Percentiles rank a stretch among this genome's conserved stretches.
phyloP scores from a whole-genome alignment of 2,888 invertebrate species.

The Drosophila barbarae region DNA sequence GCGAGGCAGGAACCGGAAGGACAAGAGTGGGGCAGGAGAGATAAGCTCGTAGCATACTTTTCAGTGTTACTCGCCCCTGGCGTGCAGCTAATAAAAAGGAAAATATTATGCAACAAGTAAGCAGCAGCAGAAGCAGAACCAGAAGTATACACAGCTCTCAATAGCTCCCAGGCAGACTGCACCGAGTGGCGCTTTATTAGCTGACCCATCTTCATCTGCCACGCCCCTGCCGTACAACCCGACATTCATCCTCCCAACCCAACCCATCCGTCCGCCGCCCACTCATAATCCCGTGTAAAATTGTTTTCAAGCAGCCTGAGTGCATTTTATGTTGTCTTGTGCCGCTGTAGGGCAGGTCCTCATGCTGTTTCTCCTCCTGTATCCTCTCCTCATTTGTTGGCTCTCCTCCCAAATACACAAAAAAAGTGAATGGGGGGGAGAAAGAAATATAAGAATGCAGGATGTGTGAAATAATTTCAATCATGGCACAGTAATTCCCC shows the following conservation, averaged over 20 bases:
- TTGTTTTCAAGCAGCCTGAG: conserved; percentile 62
- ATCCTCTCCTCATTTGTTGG: conserved; percentile 39
- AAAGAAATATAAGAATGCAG: conserved; percentile 11
- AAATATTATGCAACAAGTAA: conserved; percentile 73
- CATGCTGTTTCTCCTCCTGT: conserved; percentile 7
- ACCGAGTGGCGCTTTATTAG: conserved; percentile 66
- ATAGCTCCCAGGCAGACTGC: conserved; percentile 45
- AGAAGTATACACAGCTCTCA: conserved; percentile 34
- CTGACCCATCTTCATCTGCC: conserved; percentile 43
- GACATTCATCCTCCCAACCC: background rate
- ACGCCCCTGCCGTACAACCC: background rate
- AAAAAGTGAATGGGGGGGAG: conserved; percentile 7
- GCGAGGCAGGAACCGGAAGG: background rate
- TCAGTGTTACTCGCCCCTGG: conserved; percentile 31
- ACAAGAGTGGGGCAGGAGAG: background rate
- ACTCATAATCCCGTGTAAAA: conserved; percentile 65
- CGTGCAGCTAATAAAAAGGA: conserved; percentile 61
- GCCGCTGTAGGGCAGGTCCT: conserved; percentile 31
- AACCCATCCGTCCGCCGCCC: background rate
- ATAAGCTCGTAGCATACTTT: conserved; percentile 28
- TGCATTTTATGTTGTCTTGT: conserved; percentile 49
- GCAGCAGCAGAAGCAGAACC: conserved; percentile 40
- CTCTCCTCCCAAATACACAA: conserved; percentile 21
- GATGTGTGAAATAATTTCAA: conserved; percentile 67
- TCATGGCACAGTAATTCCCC: conserved; percentile 58